Conservation (phyloP, 2,888 invertebrate genomes). For the Sarcophaga caerulescens region DNA sequence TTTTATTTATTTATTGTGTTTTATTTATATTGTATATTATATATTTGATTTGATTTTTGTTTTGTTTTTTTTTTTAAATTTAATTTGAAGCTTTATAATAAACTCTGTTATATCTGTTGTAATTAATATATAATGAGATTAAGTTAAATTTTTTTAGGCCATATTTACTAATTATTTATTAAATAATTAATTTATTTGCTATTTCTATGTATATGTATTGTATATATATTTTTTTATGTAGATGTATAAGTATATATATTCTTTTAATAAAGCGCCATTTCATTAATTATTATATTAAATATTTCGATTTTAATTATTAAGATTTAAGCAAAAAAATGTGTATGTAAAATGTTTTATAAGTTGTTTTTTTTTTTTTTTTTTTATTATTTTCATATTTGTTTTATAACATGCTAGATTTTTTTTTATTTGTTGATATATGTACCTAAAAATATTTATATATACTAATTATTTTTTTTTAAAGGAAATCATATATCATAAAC, state of each 20-base stretch:
- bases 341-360: conserved; percentile 42
- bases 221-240: not conserved
- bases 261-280: conserved; percentile 56
- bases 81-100: too few species aligned
- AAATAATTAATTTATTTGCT: conserved; percentile 10
- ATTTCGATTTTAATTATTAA: conserved; percentile 4
- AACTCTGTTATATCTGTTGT: not conserved
- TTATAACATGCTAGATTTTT: conserved; percentile 43
- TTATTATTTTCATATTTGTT: conserved; percentile 16
- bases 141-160: conserved; percentile 22
- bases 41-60: too few species aligned
- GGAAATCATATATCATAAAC: conserved; percentile 36
- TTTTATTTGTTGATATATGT: conserved; percentile 11
- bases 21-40: too few species aligned
- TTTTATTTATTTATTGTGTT: too few species aligned
- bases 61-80: too few species aligned
- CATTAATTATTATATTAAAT: conserved; percentile 6
- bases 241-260: not conserved
- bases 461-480: conserved; percentile 20
- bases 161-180: conserved; percentile 27
- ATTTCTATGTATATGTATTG: not conserved
- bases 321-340: conserved; percentile 30
- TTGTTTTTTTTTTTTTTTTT: conserved; percentile 8
- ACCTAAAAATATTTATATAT: conserved; percentile 46
- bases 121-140: conserved; percentile 12